Evolutionary conservation across 2,797 vertebrate genomes (phyloP).

Genomic region (Holocentrus rufus): DNA sequence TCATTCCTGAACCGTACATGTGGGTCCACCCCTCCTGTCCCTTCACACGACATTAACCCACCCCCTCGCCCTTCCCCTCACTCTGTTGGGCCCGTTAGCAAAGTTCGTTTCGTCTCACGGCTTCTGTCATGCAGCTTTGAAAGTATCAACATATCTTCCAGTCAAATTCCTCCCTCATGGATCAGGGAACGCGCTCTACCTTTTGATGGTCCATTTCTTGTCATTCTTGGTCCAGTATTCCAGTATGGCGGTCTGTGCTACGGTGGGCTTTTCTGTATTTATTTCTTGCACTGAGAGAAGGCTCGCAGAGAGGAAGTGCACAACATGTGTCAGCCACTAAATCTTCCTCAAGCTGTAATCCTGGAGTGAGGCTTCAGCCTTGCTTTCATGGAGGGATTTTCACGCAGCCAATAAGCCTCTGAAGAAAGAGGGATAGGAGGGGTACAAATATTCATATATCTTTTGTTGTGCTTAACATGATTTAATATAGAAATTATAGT

Average conservation of each 20-base stretch:
- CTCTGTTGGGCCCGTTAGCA: slow-evolving; percentile 27
- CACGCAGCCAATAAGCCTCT: slow-evolving; percentile 72
- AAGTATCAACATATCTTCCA: slow-evolving; percentile 30
- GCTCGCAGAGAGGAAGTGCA: slow-evolving; percentile 56
- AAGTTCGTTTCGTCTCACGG: slow-evolving; percentile 12
- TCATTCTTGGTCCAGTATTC: slow-evolving; percentile 34
- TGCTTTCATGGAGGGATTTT: slow-evolving; percentile 85
- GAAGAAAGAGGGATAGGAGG: slow-evolving; percentile 46
- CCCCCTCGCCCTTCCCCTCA: slow-evolving; percentile 18
- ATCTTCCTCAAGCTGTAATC: slow-evolving; percentile 88
- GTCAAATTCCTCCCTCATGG: slow-evolving; percentile 25
- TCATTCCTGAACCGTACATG: slow-evolving; percentile 74
- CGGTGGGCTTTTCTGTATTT: slow-evolving; percentile 12
- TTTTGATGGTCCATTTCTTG: slow-evolving; percentile 27
- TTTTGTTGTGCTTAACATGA: background rate
- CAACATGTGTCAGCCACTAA: slow-evolving; percentile 83
- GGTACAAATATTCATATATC: slow-evolving; percentile 28
- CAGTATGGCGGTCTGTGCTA: background rate
- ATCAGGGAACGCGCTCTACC: slow-evolving; percentile 32
- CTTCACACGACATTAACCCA: slow-evolving; percentile 58
- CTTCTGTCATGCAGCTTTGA: slow-evolving; percentile 25
- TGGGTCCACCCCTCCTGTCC: slow-evolving; percentile 61
- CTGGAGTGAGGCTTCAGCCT: slow-evolving; percentile 76
- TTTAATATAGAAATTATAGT: background rate
- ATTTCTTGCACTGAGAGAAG: slow-evolving; percentile 20